phyloP scores from a whole-genome alignment of 2,797 vertebrate genomes.

The Champsocephalus gunnari region DNA sequence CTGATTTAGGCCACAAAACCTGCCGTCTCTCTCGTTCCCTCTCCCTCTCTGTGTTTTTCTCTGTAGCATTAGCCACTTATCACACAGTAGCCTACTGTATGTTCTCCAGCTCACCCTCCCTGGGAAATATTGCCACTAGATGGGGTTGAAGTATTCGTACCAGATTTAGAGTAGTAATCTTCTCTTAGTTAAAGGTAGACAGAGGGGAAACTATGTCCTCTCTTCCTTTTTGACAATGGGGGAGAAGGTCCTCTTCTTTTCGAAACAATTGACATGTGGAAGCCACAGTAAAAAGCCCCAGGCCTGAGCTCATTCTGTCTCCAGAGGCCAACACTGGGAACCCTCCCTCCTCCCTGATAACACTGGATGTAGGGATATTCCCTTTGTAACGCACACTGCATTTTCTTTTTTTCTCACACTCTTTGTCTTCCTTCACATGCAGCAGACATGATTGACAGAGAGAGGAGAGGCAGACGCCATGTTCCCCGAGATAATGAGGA shows the following conservation, averaged over 20 bases:
- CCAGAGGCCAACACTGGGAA: conserved; percentile 25
- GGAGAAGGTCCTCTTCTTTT: not conserved
- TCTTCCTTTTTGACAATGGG: not conserved
- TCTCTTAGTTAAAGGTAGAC: conserved; percentile 10
- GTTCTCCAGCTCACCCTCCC: not conserved
- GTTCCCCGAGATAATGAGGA: conserved; percentile 28
- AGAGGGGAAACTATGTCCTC: not conserved
- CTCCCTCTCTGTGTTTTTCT: not conserved
- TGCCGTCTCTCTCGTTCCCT: conserved; percentile 17
- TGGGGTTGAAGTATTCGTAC: conserved; percentile 69
- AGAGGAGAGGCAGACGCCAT: conserved; percentile 15
- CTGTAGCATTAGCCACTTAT: not conserved
- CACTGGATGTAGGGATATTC: conserved; percentile 17
- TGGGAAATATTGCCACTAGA: conserved; percentile 72
- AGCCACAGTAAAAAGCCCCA: conserved; percentile 24
- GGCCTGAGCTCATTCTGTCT: conserved; percentile 22
- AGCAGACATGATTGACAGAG: conserved; percentile 29
- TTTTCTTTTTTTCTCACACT: not conserved
- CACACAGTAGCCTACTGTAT: not conserved
- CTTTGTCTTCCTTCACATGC: conserved; percentile 10
- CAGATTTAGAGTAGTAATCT: conserved; percentile 9
- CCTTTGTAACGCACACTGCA: not conserved
- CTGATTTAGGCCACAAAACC: conserved; percentile 74
- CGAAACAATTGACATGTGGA: conserved; percentile 16
- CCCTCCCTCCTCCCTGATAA: conserved; percentile 20